Percentiles rank a stretch among this genome's conserved stretches.
These are phyloP conservation scores for Anoplopoma fimbria DNA, from an alignment of 2,113 vertebrate genomes.

Conservation along the genomic window DNA sequence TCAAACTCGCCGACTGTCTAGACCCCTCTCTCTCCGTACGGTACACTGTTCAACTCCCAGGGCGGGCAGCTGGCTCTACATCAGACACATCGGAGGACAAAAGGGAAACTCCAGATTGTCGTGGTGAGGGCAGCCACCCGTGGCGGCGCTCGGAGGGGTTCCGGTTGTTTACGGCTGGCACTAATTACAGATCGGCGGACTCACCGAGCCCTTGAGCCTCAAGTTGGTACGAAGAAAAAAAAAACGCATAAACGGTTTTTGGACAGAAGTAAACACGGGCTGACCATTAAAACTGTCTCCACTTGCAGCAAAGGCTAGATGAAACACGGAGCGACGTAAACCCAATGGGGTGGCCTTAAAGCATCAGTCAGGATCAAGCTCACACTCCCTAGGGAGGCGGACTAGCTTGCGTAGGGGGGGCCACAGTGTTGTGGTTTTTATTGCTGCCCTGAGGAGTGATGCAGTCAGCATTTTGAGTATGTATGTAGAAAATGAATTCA, in stretches of 20 bases:
- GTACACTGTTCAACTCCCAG: constrained; percentile 29
- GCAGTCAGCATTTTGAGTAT: constrained; percentile 3
- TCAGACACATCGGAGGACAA: constrained; percentile 59
- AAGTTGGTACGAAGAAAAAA: constrained; percentile 37
- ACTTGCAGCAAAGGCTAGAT: constrained; percentile 38
- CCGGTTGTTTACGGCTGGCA: constrained; percentile 68
- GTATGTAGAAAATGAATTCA: constrained; percentile 1
- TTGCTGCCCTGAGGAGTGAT: constrained; percentile 1
- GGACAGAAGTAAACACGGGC: constrained; percentile 9
- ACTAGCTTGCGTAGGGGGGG: not conserved
- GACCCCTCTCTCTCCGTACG: not conserved
- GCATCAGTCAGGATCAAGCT: constrained; percentile 42
- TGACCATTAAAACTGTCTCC: constrained; percentile 44
- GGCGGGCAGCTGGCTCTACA: constrained; percentile 59
- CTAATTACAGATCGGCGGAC: constrained; percentile 72
- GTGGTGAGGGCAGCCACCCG: constrained; percentile 68
- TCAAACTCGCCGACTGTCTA: not conserved
- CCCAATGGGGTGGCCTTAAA: constrained; percentile 29
- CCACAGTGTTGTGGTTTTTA: constrained; percentile 4
- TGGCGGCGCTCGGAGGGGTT: constrained; percentile 61
- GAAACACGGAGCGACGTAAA: constrained; percentile 48
- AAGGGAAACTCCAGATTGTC: constrained; percentile 71
- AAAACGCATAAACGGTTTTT: constrained; percentile 29
- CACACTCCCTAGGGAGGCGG: constrained; percentile 8
- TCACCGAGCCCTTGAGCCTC: constrained; percentile 38